phyloP scores from a whole-genome alignment of 2,888 invertebrate genomes.

The Xanthorhoe designata region DNA sequence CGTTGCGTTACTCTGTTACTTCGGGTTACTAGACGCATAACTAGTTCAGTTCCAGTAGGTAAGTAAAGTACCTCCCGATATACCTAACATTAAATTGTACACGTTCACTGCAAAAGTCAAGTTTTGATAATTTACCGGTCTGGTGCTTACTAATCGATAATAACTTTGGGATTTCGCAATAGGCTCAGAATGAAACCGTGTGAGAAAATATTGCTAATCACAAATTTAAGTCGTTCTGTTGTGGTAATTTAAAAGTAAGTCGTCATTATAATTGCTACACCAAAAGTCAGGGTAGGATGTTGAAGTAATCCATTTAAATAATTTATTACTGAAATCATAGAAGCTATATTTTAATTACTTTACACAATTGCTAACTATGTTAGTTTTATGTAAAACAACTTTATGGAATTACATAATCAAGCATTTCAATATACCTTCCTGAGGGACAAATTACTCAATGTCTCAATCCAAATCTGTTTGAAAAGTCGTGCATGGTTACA shows the following conservation, averaged over 20 bases:
- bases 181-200: constrained; percentile 29
- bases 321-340: background rate
- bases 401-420: no score
- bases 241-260: background rate
- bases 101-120: constrained; percentile 60
- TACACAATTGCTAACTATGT: background rate
- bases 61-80: constrained; percentile 47
- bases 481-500: constrained; percentile 18
- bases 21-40: constrained; percentile 63
- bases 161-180: constrained; percentile 39
- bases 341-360: background rate
- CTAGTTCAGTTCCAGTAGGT: constrained; percentile 64
- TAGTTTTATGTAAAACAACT: no score
- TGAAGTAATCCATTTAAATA: background rate
- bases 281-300: background rate
- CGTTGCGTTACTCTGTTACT: constrained; percentile 62
- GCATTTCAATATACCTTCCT: no score
- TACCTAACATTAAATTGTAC: constrained; percentile 52
- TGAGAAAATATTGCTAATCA: constrained; percentile 40
- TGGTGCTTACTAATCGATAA: constrained; percentile 48
- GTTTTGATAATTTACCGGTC: constrained; percentile 57
- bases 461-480: constrained; percentile 15
- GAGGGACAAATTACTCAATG: no score
- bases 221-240: constrained; percentile 20
- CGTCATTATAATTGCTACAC: background rate